Evolutionary conservation across 2,888 invertebrate genomes (phyloP), one percentile per base, ranked within the genome.

Genomic region (Harpagoxenus sublaevis): DNA sequence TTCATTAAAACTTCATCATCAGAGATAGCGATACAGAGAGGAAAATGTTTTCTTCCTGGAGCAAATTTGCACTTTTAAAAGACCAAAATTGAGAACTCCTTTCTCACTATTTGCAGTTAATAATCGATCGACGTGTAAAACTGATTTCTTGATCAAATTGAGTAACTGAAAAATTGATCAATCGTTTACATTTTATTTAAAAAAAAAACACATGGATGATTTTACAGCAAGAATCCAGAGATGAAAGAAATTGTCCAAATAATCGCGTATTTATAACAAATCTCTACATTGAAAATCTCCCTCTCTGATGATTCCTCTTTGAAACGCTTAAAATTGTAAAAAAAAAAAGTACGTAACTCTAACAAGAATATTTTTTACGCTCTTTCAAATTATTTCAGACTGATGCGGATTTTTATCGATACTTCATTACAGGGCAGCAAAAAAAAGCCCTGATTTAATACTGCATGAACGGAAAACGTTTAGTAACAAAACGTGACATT

Each of bases 401-500:
- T 70, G 42, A 15, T 70, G 70, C 12, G 39, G 53, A 55, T 55
- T 55, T 70, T 28, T 51, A 23, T 51, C 51, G 28, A 77, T 77
- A 39, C 35, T 65, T 35, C 10, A 65, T 35, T 39, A 35, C 18
- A 18, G 42, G 23, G 65, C 48, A 31, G 18, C 48, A 28, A 57
- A 51, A 23, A 23, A 63, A 51, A 42, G 45, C 4, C 35, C 8
- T n/a, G 63, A 75, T 62, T 62, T 48, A n/a, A 55, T 35, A 8
- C 71, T 70, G 23, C 9, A 42, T 3, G 48, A 35, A 60, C 23
- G 10, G n/a, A 23, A 42, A 79, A 79, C 45, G 45, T 35, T 66
- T 79, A 71, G 74, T 60, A 60, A 73, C 60, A 73, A 73, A 79
- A 79, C 79, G 79, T 74, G 60, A 79, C 79, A 60, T 74, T 68